Evolutionary conservation across 1,140 invertebrate species (phyloP).

Genomic region (Mesaphorura yosii): DNA sequence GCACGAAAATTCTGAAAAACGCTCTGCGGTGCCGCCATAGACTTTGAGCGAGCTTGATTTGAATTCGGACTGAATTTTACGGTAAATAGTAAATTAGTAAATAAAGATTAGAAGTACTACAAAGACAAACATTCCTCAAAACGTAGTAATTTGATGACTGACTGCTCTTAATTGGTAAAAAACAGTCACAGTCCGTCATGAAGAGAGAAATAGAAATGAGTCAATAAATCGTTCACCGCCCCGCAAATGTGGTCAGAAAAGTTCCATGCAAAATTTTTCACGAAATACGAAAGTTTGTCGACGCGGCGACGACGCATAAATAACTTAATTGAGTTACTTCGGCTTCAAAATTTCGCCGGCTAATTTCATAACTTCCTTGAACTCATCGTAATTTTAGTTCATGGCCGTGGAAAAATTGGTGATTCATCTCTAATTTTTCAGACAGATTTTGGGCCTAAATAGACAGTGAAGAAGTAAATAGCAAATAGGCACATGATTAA

Average conservation of each 20-base stretch:
- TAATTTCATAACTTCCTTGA: neutral
- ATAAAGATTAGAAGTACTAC: neutral
- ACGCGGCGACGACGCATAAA: neutral
- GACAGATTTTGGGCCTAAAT: neutral
- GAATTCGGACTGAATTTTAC: too few relatives aligned
- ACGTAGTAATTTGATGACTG: neutral
- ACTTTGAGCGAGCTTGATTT: too few relatives aligned
- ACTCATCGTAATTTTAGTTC: neutral
- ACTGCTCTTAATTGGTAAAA: neutral
- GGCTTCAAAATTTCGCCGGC: neutral
- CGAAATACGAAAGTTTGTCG: neutral
- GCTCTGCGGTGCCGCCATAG: too few relatives aligned
- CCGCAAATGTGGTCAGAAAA: neutral
- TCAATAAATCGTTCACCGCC: neutral
- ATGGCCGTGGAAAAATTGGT: neutral
- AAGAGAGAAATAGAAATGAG: neutral
- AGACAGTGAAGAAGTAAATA: neutral
- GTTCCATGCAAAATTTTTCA: neutral
- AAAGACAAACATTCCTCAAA: neutral
- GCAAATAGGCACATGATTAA: too few relatives aligned
- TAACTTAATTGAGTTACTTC: neutral
- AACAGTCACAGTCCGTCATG: too few relatives aligned
- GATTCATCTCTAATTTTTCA: neutral
- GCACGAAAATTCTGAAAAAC: too few relatives aligned
- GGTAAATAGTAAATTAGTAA: neutral